These are phyloP conservation scores for Danaus melanippus DNA, from an alignment of 1,140 invertebrate species.

Conservation along the genomic window DNA sequence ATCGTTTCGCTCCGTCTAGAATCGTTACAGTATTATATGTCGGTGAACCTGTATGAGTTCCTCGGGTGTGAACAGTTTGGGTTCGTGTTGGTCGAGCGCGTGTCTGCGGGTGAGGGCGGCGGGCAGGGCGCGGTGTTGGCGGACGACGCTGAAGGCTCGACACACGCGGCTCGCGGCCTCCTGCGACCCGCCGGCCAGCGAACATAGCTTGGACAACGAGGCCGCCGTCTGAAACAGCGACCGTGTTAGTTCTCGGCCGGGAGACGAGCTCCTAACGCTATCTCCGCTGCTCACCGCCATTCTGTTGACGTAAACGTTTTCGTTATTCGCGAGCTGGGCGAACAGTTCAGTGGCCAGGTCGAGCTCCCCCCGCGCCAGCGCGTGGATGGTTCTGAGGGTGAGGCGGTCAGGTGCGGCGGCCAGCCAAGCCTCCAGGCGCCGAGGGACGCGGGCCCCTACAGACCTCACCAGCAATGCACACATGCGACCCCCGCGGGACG, in stretches of 20 bases:
- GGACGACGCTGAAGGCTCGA: too few species aligned
- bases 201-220: slow-evolving; percentile 79
- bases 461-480: slow-evolving; percentile 27
- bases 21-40: not conserved
- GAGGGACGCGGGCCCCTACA: slow-evolving; percentile 17
- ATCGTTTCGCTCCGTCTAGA: too few species aligned
- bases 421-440: slow-evolving; percentile 21
- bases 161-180: slow-evolving; percentile 8
- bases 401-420: slow-evolving; percentile 61
- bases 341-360: slow-evolving; percentile 65
- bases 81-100: too few species aligned
- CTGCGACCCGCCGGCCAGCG: slow-evolving; percentile 35
- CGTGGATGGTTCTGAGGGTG: slow-evolving; percentile 22
- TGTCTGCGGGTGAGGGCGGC: too few species aligned
- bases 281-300: slow-evolving; percentile 75
- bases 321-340: slow-evolving; percentile 75
- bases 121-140: too few species aligned
- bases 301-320: slow-evolving; percentile 78
- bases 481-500: slow-evolving; percentile 18
- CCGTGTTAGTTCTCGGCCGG: too few species aligned
- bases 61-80: slow-evolving; percentile 35
- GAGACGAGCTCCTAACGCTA: too few species aligned
- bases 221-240: slow-evolving; percentile 73
- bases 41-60: slow-evolving; percentile 50
- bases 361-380: slow-evolving; percentile 19